These are phyloP conservation scores for Odobenus rosmarus DNA, from an alignment of 2,113 vertebrate species.

Conservation along the genomic window DNA sequence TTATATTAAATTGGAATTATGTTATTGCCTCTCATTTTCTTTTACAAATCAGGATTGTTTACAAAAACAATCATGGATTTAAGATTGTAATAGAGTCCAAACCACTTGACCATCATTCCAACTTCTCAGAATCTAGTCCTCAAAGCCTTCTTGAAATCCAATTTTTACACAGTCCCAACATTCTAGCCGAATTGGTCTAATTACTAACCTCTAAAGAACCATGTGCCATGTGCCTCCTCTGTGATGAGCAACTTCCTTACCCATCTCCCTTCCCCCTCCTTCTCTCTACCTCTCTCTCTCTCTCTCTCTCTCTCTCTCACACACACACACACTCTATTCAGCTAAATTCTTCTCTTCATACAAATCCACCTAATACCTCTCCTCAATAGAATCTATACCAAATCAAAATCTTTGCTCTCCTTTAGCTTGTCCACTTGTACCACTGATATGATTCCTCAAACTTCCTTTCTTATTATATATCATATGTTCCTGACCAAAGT, in stretches of 20 bases:
- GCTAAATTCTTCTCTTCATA: neutral
- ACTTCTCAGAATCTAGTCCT: neutral
- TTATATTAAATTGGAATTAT: neutral
- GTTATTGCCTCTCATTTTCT: neutral
- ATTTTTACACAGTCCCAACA: neutral
- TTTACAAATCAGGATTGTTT: neutral
- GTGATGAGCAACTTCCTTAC: neutral
- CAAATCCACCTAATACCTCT: neutral
- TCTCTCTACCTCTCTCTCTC: too few relatives aligned
- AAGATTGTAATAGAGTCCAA: neutral
- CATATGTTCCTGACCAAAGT: constrained; percentile 22
- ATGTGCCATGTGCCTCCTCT: neutral
- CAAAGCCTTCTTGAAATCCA: neutral
- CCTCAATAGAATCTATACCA: neutral
- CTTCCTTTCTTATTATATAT: neutral
- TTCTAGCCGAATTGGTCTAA: neutral
- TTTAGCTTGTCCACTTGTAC: neutral
- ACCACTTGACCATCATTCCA: neutral
- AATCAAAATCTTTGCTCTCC: constrained; percentile 13
- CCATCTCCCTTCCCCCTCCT: neutral
- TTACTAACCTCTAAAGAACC: neutral
- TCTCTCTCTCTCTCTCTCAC: neutral
- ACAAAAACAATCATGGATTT: neutral
- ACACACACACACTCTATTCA: neutral
- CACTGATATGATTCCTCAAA: neutral